Conservation (phyloP, 2,888 invertebrate species). For the Platycnemis pennipes region DNA sequence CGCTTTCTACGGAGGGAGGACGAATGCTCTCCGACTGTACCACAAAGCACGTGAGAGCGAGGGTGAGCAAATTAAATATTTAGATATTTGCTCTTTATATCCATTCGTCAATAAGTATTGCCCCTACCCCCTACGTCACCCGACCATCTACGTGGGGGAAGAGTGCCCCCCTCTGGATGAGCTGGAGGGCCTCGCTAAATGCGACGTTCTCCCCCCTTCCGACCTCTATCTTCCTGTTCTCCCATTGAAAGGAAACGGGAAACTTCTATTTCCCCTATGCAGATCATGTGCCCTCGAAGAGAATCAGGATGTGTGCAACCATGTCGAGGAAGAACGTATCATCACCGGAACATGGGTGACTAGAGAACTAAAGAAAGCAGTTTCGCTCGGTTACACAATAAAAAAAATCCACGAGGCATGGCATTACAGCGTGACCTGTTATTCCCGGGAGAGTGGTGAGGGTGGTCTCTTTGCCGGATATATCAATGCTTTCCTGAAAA, state of each 20-base stretch:
- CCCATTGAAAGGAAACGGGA: constrained; percentile 74
- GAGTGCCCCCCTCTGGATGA: constrained; percentile 69
- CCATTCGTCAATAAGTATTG: background rate
- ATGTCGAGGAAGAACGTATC: constrained; percentile 73
- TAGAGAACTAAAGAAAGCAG: constrained; percentile 76
- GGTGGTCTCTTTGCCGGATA: constrained; percentile 76
- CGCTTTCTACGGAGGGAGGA: background rate
- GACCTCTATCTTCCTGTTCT: constrained; percentile 75
- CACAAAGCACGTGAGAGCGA: background rate
- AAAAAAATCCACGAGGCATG: constrained; percentile 76
- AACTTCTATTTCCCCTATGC: constrained; percentile 76
- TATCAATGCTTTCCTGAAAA: constrained; percentile 73
- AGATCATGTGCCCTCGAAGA: constrained; percentile 74
- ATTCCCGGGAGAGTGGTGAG: constrained; percentile 71
- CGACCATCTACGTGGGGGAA: constrained; percentile 69
- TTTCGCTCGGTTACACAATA: constrained; percentile 75
- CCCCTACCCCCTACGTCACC: background rate
- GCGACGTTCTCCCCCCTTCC: background rate
- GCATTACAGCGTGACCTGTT: constrained; percentile 74
- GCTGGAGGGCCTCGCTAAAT: constrained; percentile 67
- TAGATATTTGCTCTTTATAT: background rate
- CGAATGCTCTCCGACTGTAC: background rate
- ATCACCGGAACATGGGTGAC: constrained; percentile 76
- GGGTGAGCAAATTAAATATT: constrained; percentile 69
- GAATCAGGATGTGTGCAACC: constrained; percentile 74